phyloP scores from a whole-genome alignment of 1,140 invertebrate genomes.

The Lordiphosa stackelbergi region DNA sequence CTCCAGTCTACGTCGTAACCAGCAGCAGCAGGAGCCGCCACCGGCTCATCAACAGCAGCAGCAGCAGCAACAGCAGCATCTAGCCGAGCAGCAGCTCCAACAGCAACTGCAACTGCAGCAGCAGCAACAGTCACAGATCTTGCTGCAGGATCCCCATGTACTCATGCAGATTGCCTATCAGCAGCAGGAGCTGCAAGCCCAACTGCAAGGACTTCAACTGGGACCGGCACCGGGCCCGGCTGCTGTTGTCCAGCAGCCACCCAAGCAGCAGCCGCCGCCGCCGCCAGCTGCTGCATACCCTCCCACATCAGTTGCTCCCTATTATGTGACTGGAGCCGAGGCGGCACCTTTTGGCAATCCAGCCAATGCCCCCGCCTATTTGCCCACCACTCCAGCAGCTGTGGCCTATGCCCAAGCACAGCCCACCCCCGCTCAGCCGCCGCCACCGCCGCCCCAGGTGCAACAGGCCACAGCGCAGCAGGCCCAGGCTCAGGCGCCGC shows the following conservation, averaged over 20 bases:
- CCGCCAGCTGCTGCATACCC: conserved; percentile 47
- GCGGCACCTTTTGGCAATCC: conserved; percentile 52
- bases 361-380: conserved; percentile 45
- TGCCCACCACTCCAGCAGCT: conserved; percentile 54
- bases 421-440: conserved; percentile 33
- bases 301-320: conserved; percentile 72
- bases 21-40: conserved; percentile 61
- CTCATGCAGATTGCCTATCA: conserved; percentile 73
- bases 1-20: conserved; percentile 83
- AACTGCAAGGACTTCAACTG: conserved; percentile 64
- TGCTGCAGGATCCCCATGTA: conserved; percentile 70
- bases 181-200: conserved; percentile 70
- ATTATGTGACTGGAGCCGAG: conserved; percentile 67
- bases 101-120: conserved; percentile 53
- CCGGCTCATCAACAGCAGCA: conserved; percentile 52
- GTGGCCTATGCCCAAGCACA: conserved; percentile 28
- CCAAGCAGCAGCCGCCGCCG: conserved; percentile 33
- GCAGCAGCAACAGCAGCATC: conserved; percentile 60
- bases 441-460: conserved; percentile 22
- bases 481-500: conserved; percentile 31
- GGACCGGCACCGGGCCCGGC: conserved; percentile 30
- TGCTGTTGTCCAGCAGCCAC: conserved; percentile 28
- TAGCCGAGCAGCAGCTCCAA: conserved; percentile 53
- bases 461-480: conserved; percentile 16
- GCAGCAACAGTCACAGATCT: conserved; percentile 56